Evolutionary conservation across 2,113 vertebrate species (phyloP).

Genomic region (Chionodraco myersi): DNA sequence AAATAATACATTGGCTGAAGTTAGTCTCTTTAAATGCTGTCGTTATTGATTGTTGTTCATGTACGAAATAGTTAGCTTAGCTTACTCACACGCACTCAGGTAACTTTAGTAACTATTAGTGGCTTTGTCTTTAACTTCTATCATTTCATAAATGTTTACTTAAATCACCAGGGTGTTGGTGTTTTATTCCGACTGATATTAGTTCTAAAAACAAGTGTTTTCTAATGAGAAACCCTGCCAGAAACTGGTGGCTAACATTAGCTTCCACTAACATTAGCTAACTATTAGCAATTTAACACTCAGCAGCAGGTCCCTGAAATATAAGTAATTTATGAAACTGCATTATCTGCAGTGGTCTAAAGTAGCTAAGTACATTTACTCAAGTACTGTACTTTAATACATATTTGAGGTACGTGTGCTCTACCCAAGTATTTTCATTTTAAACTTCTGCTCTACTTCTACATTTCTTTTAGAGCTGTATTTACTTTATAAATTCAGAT

Average conservation of each 20-base stretch:
- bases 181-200: too few species aligned
- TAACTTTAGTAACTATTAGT: not conserved
- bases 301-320: not conserved
- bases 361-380: too few species aligned
- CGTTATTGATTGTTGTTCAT: too few species aligned
- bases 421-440: too few species aligned
- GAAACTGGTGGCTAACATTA: not conserved
- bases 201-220: not conserved
- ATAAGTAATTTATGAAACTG: not conserved
- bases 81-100: not conserved
- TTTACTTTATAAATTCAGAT: too few species aligned
- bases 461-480: too few species aligned
- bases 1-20: too few species aligned
- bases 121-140: too few species aligned
- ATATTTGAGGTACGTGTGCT: too few species aligned
- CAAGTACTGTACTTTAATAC: too few species aligned
- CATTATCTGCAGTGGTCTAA: too few species aligned
- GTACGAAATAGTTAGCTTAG: not conserved
- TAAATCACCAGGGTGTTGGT: not conserved
- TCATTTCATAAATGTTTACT: not conserved
- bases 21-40: not conserved
- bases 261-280: not conserved
- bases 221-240: not conserved
- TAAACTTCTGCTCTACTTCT: too few species aligned
- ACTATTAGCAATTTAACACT: not conserved